Base-by-base conservation (phyloP, 2,797 vertebrate genomes). In the Pipistrellus kuhlii region DNA sequence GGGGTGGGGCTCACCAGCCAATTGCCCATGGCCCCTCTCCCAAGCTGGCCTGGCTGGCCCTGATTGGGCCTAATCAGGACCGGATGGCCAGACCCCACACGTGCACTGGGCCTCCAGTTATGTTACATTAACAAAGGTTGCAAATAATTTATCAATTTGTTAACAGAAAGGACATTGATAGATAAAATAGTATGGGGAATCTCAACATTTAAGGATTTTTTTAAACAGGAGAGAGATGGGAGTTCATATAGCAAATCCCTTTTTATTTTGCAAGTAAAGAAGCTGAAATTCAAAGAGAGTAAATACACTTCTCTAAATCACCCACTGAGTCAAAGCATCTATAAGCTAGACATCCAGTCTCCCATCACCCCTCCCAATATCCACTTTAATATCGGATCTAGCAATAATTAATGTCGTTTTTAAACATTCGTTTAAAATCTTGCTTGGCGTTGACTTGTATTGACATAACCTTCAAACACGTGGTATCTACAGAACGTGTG, bases 121-220 rank as follows among this genome's bases (percentile, higher is more conserved):
- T 11, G 8, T 55, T 91, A 76, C 17, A 13, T 38, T 32, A 73
- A 38, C 4, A 77, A 46, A 75, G 20, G 11, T 11, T 80, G 2
- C 3, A 77, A 85, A 86, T 46, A 85, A 12, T 81, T 94, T 46
- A 93, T 82, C 30, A n/a, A 59, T 62, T 89, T 18, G 4, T 85
- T 77, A 68, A 57, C 20, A 25, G 32, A 82, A 27, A 82, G 0
- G 72, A 82, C 20, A 83, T 2, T 62, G 17, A 69, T 11, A n/a
- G n/a, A 35, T 55, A 13, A 8, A 83, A 51, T 53, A 55, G 2
- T 62, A 72, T 38, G 21, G 8, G 77, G 18, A 87, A 44, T 81
- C 10, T 75, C 21, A 81, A 86, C 9, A 3, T 12, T 32, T 32
- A 27, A 84, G 46, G 21, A 84, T 25, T 18, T 94, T 57, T 32